Base-by-base conservation (phyloP, 2,888 invertebrate species). In the Yponomeuta evonymella region DNA sequence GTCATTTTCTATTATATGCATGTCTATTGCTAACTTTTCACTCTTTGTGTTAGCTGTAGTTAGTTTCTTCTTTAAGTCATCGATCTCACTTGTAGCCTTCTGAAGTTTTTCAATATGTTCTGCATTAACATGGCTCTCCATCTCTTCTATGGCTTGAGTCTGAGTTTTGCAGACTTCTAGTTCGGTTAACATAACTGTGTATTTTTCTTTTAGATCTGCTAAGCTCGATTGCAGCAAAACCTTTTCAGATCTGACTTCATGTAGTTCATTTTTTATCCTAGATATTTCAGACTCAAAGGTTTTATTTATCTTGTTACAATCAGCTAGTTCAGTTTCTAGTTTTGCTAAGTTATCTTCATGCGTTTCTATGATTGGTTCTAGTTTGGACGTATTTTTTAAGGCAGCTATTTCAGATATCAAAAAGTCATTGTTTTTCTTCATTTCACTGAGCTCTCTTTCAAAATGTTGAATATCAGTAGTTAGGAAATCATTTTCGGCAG, bases 311-410 rank as follows among this genome's bases (percentile, higher is more conserved):
- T 85, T 92, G 73, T 87, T 93, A 67, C 91, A 93, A 77, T 94
- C 94, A 70, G 95, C 96, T 68, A 95, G 80, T 81, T 95, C 95
- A 0, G 90, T 87, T 85, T 95, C 95, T 75, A 95, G 80, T 76
- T 94, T 92, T 0, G 93, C 87, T 73, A 95, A 84, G 74, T 94
- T 95, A 76, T 95, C 95, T 86, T 95, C 95, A 77, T 95, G 95
- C 1, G 94, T 93, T 87, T 96, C 95, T 70, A 94, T 94, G 70
- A 96, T 95, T 0, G 95, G 95, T 82, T 95, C 94, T 75, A 95
- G 83, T 75, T 94, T 94, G n/a, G 93, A 92, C n/a, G 89, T 88
- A 78, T 92, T 94, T 79, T 95, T 95, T 70, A 93, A 91, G 69
- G 93, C 92, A 66, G 95, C 92, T 73, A 95, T 88, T 84, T 95